These are phyloP conservation scores for Aricia artaxerxes DNA, from an alignment of 2,888 invertebrate species.

Conservation along the genomic window DNA sequence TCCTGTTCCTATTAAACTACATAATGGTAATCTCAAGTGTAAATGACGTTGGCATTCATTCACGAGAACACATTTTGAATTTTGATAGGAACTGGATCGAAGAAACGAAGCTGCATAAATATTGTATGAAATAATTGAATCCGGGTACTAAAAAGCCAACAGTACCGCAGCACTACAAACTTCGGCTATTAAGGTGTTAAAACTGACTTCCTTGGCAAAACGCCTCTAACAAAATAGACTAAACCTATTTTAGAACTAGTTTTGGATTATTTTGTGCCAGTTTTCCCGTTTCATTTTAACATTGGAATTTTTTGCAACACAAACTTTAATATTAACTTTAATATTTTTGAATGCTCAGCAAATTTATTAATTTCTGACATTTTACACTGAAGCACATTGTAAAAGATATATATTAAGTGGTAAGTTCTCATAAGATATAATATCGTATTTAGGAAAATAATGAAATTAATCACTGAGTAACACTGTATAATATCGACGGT, in stretches of 20 bases:
- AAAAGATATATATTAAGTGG: too few species aligned
- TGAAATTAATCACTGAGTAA: too few species aligned
- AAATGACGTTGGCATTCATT: too few species aligned
- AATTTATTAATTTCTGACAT: too few species aligned
- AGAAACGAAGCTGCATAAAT: neutral
- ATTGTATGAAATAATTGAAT: neutral
- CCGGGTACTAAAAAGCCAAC: constrained; percentile 2
- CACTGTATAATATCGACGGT: too few species aligned
- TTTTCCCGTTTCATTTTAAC: neutral
- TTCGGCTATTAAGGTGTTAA: constrained; percentile 31
- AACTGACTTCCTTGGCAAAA: constrained; percentile 28
- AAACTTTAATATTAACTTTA: neutral
- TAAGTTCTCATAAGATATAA: too few species aligned
- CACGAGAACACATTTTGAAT: too few species aligned
- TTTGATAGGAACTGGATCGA: too few species aligned
- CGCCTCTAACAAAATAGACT: constrained; percentile 28
- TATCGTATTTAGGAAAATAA: too few species aligned
- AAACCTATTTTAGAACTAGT: constrained; percentile 27
- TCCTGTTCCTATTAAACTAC: too few species aligned
- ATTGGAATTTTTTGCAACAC: neutral
- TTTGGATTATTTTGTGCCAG: constrained; percentile 9
- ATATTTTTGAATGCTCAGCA: too few species aligned
- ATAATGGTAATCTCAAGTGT: too few species aligned
- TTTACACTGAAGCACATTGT: neutral
- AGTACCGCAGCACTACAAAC: constrained; percentile 25